These are phyloP conservation scores for Himalopsyche tibetana DNA, from an alignment of 2,888 invertebrate genomes.

Conservation along the genomic window DNA sequence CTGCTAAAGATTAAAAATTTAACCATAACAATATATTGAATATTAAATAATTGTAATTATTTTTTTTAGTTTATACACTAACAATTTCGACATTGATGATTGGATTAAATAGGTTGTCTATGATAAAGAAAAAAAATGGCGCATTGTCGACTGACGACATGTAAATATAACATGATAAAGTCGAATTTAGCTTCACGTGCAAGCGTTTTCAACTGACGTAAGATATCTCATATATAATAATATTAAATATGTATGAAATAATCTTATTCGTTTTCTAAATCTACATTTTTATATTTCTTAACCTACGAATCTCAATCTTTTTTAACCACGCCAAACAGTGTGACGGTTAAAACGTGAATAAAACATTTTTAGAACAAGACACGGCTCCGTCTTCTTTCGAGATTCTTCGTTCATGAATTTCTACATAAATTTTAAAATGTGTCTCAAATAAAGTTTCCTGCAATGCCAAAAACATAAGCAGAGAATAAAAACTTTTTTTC, in stretches of 20 bases:
- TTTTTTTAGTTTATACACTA: no score
- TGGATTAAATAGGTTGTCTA: no score
- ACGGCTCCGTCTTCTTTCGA: background rate
- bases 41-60: no score
- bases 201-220: no score
- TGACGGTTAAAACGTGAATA: conserved; percentile 16
- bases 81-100: no score
- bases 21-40: no score
- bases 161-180: background rate
- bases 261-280: background rate
- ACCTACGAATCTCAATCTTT: background rate
- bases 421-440: conserved; percentile 25
- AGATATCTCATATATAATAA: no score
- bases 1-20: no score
- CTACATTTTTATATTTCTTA: background rate
- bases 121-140: no score
- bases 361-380: conserved; percentile 28
- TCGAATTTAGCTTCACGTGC: no score
- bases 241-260: background rate
- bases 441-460: conserved; percentile 30
- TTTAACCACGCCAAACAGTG: background rate
- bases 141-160: no score
- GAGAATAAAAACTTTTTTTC: background rate
- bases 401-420: conserved; percentile 11
- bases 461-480: conserved; percentile 14